Evolutionary conservation across 2,888 invertebrate species (phyloP).

Genomic region (Chrysolina oricalcia): DNA sequence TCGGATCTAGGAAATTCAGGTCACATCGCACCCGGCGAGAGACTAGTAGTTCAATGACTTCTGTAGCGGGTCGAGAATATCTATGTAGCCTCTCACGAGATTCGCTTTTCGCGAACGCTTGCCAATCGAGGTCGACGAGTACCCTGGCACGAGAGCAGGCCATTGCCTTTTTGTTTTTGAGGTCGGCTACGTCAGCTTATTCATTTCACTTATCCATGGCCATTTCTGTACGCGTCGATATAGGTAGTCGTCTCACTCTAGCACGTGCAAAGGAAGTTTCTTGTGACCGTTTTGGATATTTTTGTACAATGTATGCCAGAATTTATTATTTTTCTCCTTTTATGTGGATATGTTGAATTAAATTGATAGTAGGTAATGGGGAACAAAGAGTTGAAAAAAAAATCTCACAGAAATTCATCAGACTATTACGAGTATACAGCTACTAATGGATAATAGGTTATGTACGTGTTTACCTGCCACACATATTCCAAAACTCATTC

Average conservation of each 20-base stretch:
- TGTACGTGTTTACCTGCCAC: no score
- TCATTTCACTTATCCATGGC: constrained; percentile 62
- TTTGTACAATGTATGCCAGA: constrained; percentile 54
- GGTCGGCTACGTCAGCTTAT: constrained; percentile 67
- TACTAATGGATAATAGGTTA: no score
- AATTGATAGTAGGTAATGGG: neutral
- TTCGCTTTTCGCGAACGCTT: constrained; percentile 58
- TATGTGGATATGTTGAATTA: constrained; percentile 15
- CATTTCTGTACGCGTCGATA: constrained; percentile 40
- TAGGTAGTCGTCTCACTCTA: constrained; percentile 27
- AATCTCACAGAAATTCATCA: no score
- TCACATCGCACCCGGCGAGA: constrained; percentile 60
- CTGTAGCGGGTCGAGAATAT: constrained; percentile 57
- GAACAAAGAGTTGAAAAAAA: no score
- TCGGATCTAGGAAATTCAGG: constrained; percentile 61
- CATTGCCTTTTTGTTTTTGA: constrained; percentile 71
- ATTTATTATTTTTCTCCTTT: constrained; percentile 38
- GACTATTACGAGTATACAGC: no score
- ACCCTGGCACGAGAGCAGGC: constrained; percentile 67
- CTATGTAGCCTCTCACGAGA: constrained; percentile 59
- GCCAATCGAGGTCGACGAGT: constrained; percentile 67
- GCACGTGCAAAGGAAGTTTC: constrained; percentile 5
- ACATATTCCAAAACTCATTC: no score
- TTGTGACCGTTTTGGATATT: constrained; percentile 42
- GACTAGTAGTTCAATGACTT: constrained; percentile 65